phyloP scores from a whole-genome alignment of 2,797 vertebrate genomes.

The Chiloscyllium punctatum region DNA sequence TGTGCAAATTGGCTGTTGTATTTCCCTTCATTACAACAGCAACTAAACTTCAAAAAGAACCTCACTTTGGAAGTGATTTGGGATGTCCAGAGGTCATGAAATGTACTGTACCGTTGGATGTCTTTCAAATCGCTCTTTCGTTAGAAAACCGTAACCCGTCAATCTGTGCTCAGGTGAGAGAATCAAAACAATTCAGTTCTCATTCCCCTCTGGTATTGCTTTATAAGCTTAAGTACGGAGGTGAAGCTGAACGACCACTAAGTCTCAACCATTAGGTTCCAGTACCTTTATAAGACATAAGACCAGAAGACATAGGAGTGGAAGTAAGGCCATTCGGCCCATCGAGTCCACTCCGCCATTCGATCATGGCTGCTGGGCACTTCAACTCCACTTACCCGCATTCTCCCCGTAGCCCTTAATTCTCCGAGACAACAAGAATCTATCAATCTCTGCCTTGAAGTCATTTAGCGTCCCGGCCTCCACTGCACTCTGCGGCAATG shows the following conservation, averaged over 20 bases:
- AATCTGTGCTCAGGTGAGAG: neutral
- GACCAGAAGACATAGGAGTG: no score
- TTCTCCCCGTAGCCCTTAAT: no score
- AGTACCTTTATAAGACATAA: no score
- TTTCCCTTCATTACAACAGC: neutral
- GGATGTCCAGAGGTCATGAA: neutral
- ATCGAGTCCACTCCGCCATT: no score
- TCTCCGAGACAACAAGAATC: no score
- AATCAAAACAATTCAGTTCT: neutral
- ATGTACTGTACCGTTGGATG: neutral
- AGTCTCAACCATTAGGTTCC: neutral
- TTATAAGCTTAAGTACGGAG: neutral
- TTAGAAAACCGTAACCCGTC: neutral
- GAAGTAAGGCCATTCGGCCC: no score
- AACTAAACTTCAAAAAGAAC: neutral
- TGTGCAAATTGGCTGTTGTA: neutral
- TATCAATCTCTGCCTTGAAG: no score
- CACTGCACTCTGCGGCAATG: no score
- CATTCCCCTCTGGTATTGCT: neutral
- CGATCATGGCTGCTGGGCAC: no score
- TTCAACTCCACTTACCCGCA: no score
- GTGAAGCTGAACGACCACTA: neutral
- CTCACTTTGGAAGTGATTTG: neutral
- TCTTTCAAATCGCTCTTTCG: neutral
- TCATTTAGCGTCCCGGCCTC: no score